These are phyloP conservation scores for Brachionus koreanus DNA, from an alignment of 1,140 invertebrate genomes.

Conservation along the genomic window DNA sequence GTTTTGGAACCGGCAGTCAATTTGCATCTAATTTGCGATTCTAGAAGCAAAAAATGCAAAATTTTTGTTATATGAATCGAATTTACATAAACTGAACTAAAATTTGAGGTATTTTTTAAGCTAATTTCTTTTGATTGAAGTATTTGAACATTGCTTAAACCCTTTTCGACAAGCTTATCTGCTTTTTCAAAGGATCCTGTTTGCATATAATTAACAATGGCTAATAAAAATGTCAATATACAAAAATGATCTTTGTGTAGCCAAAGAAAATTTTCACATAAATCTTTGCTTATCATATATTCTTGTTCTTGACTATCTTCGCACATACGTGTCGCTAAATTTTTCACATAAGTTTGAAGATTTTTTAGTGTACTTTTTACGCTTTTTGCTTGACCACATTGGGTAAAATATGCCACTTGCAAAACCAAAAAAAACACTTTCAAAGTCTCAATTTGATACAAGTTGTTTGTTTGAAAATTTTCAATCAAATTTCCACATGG, in stretches of 20 bases:
- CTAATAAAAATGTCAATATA: constrained; percentile 13
- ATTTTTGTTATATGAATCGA: background rate
- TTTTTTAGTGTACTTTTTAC: constrained; percentile 16
- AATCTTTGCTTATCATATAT: background rate
- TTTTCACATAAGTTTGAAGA: constrained; percentile 21
- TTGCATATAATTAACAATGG: constrained; percentile 20
- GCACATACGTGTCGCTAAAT: background rate
- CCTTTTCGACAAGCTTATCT: background rate
- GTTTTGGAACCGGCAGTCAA: background rate
- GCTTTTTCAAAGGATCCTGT: constrained; percentile 18
- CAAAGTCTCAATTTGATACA: constrained; percentile 14
- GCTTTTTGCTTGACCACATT: constrained; percentile 42
- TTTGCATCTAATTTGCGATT: background rate
- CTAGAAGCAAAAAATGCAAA: background rate
- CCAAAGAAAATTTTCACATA: constrained; percentile 37
- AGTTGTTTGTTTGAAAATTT: constrained; percentile 12
- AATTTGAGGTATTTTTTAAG: background rate
- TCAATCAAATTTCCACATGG: constrained; percentile 38
- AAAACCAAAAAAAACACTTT: constrained; percentile 35
- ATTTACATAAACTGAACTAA: background rate
- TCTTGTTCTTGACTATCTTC: background rate
- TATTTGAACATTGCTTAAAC: constrained; percentile 16
- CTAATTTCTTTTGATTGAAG: constrained; percentile 3
- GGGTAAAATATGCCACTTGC: constrained; percentile 30
- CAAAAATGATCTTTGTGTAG: constrained; percentile 35